Conservation (phyloP, 2,797 vertebrate genomes). For the Serranus cabrilla region DNA sequence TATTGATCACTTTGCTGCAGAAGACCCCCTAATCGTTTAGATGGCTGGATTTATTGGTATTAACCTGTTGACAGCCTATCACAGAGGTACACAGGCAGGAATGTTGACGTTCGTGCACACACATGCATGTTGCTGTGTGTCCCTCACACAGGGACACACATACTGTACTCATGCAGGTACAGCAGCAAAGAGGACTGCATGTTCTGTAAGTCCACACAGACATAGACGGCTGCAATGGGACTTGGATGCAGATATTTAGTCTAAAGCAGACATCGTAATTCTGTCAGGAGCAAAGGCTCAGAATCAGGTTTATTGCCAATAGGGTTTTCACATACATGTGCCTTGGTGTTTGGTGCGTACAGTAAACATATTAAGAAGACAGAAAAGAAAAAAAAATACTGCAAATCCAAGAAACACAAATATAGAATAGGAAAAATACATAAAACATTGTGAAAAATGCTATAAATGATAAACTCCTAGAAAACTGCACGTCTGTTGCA, state of each 20-base stretch:
- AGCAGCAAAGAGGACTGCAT: neutral
- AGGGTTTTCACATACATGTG: too few species aligned
- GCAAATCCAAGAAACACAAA: too few species aligned
- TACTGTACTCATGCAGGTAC: neutral
- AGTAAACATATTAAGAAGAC: too few species aligned
- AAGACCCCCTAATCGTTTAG: constrained; percentile 68
- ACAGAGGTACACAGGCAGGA: constrained; percentile 21
- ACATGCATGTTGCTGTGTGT: constrained; percentile 2
- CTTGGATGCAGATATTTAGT: neutral
- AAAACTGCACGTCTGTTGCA: too few species aligned
- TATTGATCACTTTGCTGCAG: constrained; percentile 72
- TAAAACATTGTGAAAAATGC: too few species aligned
- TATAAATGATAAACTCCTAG: too few species aligned
- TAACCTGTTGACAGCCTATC: constrained; percentile 69
- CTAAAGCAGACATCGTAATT: neutral
- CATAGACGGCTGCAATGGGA: neutral
- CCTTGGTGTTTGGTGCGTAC: too few species aligned
- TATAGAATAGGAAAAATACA: too few species aligned
- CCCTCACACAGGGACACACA: neutral
- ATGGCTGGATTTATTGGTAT: constrained; percentile 71
- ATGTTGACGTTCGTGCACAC: constrained; percentile 1
- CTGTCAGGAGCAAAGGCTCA: neutral
- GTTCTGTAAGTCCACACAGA: neutral
- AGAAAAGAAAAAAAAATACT: too few species aligned
- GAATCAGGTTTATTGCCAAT: too few species aligned